Percentiles rank a stretch among this genome's conserved stretches.
These are phyloP conservation scores for Zaprionus lachaisei DNA, from an alignment of 1,140 invertebrate species.

Conservation along the genomic window DNA sequence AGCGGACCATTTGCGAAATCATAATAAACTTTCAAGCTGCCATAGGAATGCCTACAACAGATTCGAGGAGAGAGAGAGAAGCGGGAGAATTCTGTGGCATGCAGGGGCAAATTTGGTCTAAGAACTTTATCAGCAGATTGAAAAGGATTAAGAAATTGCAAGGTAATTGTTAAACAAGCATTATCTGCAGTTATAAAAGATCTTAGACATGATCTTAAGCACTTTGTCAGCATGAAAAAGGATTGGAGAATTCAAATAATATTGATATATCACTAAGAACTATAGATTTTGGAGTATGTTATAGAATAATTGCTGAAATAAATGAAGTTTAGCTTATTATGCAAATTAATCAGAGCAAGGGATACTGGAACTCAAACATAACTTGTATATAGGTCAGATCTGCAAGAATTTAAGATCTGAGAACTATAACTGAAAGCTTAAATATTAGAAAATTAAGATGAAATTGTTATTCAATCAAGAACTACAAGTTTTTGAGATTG, in stretches of 20 bases:
- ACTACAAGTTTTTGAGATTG: neutral
- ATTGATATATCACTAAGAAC: too few relatives aligned
- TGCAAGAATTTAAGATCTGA: neutral
- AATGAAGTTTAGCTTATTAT: too few relatives aligned
- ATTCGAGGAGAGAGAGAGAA: neutral
- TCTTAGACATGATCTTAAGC: neutral
- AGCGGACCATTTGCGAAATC: constrained; percentile 35
- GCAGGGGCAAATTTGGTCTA: neutral
- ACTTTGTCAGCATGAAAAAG: neutral
- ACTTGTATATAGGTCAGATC: neutral
- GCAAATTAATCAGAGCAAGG: neutral
- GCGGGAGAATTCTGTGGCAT: neutral
- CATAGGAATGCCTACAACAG: neutral
- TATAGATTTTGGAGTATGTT: too few relatives aligned
- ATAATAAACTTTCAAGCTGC: constrained; percentile 24
- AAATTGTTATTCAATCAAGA: neutral
- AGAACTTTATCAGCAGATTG: neutral
- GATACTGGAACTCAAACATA: neutral
- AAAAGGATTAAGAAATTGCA: neutral
- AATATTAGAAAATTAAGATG: neutral
- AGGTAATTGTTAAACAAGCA: neutral
- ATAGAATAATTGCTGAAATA: too few relatives aligned
- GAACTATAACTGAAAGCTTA: neutral
- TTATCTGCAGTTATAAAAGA: neutral
- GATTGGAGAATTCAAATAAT: neutral